Conservation (phyloP, 2,888 invertebrate species). For the Catotricha subobsoleta region DNA sequence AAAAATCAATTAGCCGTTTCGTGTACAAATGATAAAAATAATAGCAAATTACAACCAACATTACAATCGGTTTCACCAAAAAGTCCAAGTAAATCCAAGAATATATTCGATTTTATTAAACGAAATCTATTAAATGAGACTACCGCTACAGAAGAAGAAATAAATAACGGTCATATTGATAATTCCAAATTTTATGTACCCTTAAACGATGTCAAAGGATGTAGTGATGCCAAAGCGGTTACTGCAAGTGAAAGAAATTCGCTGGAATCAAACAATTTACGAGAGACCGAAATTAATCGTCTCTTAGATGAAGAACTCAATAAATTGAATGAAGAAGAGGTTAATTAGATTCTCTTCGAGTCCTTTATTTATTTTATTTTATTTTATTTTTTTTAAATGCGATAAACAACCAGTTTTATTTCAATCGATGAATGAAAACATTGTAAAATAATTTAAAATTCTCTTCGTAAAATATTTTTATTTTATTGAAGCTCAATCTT, state of each 20-base stretch:
- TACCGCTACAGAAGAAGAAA: slow-evolving; percentile 6
- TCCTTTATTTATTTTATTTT: neutral
- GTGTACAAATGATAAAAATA: neutral
- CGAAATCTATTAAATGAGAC: slow-evolving; percentile 23
- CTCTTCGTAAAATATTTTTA: no score
- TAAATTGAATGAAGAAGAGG: slow-evolving; percentile 17
- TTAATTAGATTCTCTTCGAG: no score
- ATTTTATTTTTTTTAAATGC: neutral
- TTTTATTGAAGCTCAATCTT: no score
- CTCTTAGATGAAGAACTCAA: slow-evolving; percentile 25
- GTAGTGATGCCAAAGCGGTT: neutral
- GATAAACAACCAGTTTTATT: no score
- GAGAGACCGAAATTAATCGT: slow-evolving; percentile 21
- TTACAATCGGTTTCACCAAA: slow-evolving; percentile 11
- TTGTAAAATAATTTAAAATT: no score
- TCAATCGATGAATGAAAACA: no score
- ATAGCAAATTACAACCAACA: slow-evolving; percentile 3
- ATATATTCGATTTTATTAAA: slow-evolving; percentile 29
- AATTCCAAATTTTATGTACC: slow-evolving; percentile 26
- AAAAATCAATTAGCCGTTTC: slow-evolving; percentile 1
- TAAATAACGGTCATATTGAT: slow-evolving; percentile 14
- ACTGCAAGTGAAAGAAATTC: no score
- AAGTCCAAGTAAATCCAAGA: slow-evolving; percentile 20
- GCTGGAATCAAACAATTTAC: no score
- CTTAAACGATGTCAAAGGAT: slow-evolving; percentile 4